Evolutionary conservation across 2,113 vertebrate genomes (phyloP).

Genomic region (Cyprinodon tularosa): DNA sequence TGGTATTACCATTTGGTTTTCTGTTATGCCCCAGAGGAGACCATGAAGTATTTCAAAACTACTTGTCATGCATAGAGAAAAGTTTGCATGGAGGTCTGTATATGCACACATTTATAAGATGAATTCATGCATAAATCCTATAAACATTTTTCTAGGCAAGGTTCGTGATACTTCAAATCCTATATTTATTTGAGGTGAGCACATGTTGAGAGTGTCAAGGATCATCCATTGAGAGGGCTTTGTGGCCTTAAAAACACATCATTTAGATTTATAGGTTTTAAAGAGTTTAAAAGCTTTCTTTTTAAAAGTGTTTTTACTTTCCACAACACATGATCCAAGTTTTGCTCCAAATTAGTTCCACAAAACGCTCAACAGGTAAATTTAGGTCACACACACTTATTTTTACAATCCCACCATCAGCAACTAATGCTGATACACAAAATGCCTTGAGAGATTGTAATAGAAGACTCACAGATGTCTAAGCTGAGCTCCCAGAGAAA

Average conservation of each 20-base stretch:
- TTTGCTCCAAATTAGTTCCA: background rate
- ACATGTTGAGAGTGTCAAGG: background rate
- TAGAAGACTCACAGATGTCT: conserved; percentile 38
- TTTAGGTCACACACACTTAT: background rate
- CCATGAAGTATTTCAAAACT: background rate
- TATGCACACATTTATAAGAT: background rate
- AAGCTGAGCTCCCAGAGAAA: conserved; percentile 31
- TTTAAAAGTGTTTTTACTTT: background rate
- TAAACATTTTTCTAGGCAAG: background rate
- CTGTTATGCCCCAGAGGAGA: background rate
- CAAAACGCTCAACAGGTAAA: background rate
- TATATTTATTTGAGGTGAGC: background rate
- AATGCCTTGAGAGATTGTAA: conserved; percentile 19
- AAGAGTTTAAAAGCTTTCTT: background rate
- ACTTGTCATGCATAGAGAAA: background rate
- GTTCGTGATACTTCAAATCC: background rate
- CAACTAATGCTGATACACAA: conserved; percentile 8
- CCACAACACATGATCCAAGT: background rate
- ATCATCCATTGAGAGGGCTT: background rate
- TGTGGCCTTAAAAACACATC: background rate
- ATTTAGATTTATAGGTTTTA: background rate
- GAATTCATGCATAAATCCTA: background rate
- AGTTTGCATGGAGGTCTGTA: background rate
- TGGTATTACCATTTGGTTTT: background rate
- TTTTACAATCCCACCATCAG: background rate